Base-by-base conservation (phyloP, 2,888 invertebrate species). In the Agonum fuliginosum region DNA sequence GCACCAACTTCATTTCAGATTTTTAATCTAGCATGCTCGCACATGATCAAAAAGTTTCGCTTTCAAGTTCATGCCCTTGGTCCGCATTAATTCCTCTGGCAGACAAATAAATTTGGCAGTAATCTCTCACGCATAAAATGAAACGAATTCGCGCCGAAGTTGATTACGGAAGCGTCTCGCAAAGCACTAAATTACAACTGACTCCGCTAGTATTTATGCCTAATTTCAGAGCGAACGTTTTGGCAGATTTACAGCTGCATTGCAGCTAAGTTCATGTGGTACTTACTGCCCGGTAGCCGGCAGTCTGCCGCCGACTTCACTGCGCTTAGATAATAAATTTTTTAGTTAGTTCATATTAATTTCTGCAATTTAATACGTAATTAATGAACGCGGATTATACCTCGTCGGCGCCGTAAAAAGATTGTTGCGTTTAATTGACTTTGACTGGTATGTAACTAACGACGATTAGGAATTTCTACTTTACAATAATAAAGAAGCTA, bases 171-270 rank as follows among this genome's bases (percentile, higher is more conserved):
- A 37, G 37, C 37, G 37, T 37, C 37, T 37, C 37, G 12, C 22
- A 24, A 10, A 12, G 14, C 4, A 14, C 27, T 58, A 58, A 58
- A 58, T 58, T 58, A 51, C 20, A 20, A 22, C 24, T 67, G 37
- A 37, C 69, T 69, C 69, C 46, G 41, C 14, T 20, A 46, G 41
- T 43, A 24, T 46, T 65, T 69, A 41, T 69, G 69, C 43, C 69
- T 37, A 69, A 43, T 69, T 43, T 43, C 30, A 41, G 34, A n/a
- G 8, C 37, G 69, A 8, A 43, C 1, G 8, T 43, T 69, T 69
- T 69, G 69, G 69, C 69, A 69, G 69, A 24, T 69, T 69, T 43
- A 37, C 46, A 41, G 41, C 22, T 43, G 58, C 58, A 22, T 24
- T 10, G 37, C n/a, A 3, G 37, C n/a, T 37, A 37, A 37, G 37